Evolutionary conservation across 2,888 invertebrate genomes (phyloP).

Genomic region (Diaprepes abbreviatus): DNA sequence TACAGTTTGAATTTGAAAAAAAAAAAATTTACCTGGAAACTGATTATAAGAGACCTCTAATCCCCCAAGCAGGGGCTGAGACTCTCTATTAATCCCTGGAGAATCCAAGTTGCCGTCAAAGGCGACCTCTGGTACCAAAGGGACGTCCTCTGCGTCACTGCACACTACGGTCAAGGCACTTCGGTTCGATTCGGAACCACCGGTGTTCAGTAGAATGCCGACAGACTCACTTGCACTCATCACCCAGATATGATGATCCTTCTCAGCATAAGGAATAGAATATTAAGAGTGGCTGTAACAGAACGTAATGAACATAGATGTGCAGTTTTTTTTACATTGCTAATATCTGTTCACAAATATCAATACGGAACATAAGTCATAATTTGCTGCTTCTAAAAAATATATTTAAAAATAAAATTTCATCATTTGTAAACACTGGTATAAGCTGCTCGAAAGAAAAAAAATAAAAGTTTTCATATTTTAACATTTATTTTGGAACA

Average conservation of each 20-base stretch:
- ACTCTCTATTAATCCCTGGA: conserved; percentile 88
- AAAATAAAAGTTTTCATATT: too few relatives aligned
- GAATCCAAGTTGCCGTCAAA: conserved; percentile 89
- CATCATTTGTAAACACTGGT: too few relatives aligned
- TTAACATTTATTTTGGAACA: too few relatives aligned
- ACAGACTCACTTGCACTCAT: conserved; percentile 66
- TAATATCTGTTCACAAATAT: too few relatives aligned
- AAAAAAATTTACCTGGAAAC: conserved; percentile 82
- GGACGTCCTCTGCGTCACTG: conserved; percentile 75
- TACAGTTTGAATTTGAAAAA: too few relatives aligned
- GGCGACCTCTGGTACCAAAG: conserved; percentile 85
- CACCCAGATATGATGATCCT: conserved; percentile 55
- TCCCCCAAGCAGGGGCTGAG: conserved; percentile 93
- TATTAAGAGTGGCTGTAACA: conserved; percentile 1
- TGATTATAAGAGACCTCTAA: conserved; percentile 85
- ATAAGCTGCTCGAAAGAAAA: too few relatives aligned
- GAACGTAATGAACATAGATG: too few relatives aligned
- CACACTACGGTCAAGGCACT: conserved; percentile 60
- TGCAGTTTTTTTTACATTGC: too few relatives aligned
- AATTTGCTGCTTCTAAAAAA: too few relatives aligned
- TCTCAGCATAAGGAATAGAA: conserved; percentile 16
- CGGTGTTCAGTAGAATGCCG: conserved; percentile 65
- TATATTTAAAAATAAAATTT: too few relatives aligned
- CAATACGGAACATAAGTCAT: too few relatives aligned
- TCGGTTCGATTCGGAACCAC: conserved; percentile 62